Percentiles rank a stretch among this genome's conserved stretches.
phyloP scores from a whole-genome alignment of 2,797 vertebrate genomes.

The Scomberomorus guttatus region DNA sequence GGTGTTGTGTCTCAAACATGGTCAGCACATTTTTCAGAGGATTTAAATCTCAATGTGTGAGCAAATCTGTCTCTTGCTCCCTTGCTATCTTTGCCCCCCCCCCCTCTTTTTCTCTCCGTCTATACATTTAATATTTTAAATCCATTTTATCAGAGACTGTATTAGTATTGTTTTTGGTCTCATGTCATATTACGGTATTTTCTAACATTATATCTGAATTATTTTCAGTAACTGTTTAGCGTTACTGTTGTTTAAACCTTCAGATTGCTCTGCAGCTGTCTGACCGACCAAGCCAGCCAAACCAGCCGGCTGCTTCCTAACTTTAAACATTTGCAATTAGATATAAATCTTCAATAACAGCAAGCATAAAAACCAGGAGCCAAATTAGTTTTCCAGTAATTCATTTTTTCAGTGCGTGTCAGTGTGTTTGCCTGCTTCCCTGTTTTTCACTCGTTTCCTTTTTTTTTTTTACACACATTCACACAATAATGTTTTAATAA shows the following conservation, averaged over 20 bases:
- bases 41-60: constrained; percentile 64
- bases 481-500: neutral
- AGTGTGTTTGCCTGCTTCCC: neutral
- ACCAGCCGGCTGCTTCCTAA: neutral
- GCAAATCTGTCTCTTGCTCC: constrained; percentile 49
- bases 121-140: constrained; percentile 29
- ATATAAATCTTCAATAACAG: neutral
- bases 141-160: neutral
- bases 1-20: constrained; percentile 51
- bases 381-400: neutral
- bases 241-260: neutral
- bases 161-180: neutral
- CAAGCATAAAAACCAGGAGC: neutral
- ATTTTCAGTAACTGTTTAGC: neutral
- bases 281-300: neutral
- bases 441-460: neutral
- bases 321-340: neutral
- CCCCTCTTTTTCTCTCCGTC: neutral
- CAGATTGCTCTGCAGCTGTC: neutral
- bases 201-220: neutral
- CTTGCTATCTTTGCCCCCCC: neutral
- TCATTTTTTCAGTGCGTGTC: neutral
- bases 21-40: constrained; percentile 68
- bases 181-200: neutral
- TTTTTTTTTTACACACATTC: neutral